Evolutionary conservation across 2,797 vertebrate genomes (phyloP), one percentile per base, ranked within the genome.

Genomic region (Lagorchestes hirsutus): DNA sequence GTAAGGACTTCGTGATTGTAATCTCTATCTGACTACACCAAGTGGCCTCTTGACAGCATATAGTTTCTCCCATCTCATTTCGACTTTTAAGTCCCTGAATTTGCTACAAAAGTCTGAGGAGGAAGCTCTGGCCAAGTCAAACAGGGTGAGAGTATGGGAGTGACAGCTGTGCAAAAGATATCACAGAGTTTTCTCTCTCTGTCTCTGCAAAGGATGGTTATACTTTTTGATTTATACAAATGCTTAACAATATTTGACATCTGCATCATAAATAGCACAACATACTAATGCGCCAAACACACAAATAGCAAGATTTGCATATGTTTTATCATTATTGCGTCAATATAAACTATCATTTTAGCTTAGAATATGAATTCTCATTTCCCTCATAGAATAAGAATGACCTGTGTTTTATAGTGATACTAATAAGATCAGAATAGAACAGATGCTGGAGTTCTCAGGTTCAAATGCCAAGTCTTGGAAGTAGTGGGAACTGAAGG

Each of bases 351-450:
- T 12, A 50, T 92, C 57, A 92, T 90, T n/a, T 91, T 31, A 74
- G 27, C 3, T 54, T 90, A 14, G 4, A 6, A 3, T 14, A 54
- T 94, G 74, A 87, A 87, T 87, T 87, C 40, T 87, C 22, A 90
- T 95, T 96, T 90, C 96, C 96, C 96, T 62, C 29, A 1, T 97
- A 94, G 96, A 98, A 98, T 97, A 94, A 98, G 91, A 98, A 97
- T 98, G 96, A 97, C 92, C 94, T 90, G 95, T 95, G 93, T 97
- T 98, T 98, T 97, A 97, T 95, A 95, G 96, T 96, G 96, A 96
- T 97, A 97, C 96, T 96, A 96, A 97, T 98, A 98, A 96, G 92
- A 96, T 93, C 91, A 95, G 93, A 67, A 96, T 95, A 92, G 92
- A 97, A 55, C 74, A 96, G 97, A 92, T 92, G 92, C 96, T 96